A percentile compares a stretch with the other conserved stretches of the same genome.
Evolutionary conservation across 1,140 invertebrate species (phyloP).

Genomic region (Heliconius himera): DNA sequence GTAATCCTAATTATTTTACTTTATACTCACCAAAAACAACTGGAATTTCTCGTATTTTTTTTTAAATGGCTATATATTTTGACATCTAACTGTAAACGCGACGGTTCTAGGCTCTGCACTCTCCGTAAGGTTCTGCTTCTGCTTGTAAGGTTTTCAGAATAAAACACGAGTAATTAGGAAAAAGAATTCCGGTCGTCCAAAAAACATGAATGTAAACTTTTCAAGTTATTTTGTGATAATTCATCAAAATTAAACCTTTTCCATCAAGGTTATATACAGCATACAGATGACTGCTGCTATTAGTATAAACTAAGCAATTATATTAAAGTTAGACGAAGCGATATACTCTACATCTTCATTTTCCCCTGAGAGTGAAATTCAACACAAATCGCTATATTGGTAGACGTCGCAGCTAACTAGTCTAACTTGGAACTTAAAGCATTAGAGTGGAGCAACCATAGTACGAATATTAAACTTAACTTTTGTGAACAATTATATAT

Average conservation of each 20-base stretch:
- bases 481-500: not conserved
- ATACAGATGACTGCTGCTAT: not conserved
- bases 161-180: no score
- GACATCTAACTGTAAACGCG: no score
- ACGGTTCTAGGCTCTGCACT: no score
- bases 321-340: not conserved
- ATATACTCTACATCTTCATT: conserved; percentile 4
- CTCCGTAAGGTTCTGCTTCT: no score
- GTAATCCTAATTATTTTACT: no score
- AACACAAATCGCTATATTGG: conserved; percentile 11
- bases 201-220: no score
- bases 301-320: conserved; percentile 9
- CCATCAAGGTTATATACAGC: not conserved
- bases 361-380: conserved; percentile 3
- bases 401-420: conserved; percentile 3
- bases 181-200: no score
- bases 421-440: conserved; percentile 2
- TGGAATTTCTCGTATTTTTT: no score
- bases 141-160: no score
- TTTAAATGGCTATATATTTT: no score
- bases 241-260: not conserved
- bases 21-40: no score
- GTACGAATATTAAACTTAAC: not conserved
- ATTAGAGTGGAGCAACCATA: not conserved
- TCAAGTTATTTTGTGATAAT: not conserved